Evolutionary conservation across 2,797 vertebrate species (phyloP), one percentile per base, ranked within the genome.

Genomic region (Tragopan temminckii): DNA sequence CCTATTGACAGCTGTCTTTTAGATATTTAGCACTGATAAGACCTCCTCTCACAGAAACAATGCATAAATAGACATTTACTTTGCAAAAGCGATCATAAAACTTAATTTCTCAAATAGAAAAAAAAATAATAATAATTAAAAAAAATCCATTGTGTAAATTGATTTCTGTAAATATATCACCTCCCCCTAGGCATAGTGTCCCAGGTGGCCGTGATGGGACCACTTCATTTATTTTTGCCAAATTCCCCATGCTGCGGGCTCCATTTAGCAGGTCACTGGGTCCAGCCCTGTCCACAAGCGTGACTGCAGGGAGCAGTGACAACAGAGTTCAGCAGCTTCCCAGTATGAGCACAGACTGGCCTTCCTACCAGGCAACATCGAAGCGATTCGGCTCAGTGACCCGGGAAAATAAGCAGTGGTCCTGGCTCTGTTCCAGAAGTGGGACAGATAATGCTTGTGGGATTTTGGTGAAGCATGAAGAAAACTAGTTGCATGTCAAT

Each of bases 151-250:
- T 61, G n/a, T 25, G 29, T n/a, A 50, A 76, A 78, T 50, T 7
- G 45, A 2, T 76, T 69, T 66, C 57, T 77, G 12, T 20, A 57
- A 88, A 75, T 12, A 2, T 50, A 20, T 68, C 18, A 15, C 8
- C 7, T 77, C 17, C 7, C 7, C 7, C 0, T 15, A 61, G 10
- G 11, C 7, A 5, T 48, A 20, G 3, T 58, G 17, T 43, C 45
- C 33, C 61, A 66, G 36, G 12, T 11, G 36, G 11, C 43, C 77
- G 3, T 13, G 16, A 46, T 29, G 18, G 27, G n/a, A 27, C 20
- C 46, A 18, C 16, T 59, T 13, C 35, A 38, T 59, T 59, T 46
- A 7, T 43, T 83, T 91, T 78, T 75, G 29, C 31, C 9, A 10
- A 25, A 52, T 63, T 24, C 29, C 14, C 8, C 0, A 0, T 55